Evolutionary conservation across 2,888 invertebrate genomes (phyloP), one percentile per base, ranked within the genome.

Genomic region (Synergus gifuensis): DNA sequence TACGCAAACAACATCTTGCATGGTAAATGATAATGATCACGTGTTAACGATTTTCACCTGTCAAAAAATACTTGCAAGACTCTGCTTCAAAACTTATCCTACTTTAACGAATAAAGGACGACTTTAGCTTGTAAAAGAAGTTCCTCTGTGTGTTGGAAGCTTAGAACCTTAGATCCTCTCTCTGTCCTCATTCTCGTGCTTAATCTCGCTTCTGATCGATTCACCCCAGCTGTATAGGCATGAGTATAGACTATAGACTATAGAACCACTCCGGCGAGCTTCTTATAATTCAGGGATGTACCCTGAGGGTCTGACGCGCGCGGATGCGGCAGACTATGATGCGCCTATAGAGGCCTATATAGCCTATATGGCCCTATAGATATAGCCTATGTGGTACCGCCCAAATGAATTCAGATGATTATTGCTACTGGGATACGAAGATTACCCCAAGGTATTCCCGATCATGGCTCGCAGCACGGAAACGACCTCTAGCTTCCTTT

Each of bases 21-120:
- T 54, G 36, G 49, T 54, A 73, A 49, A 73, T 73, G 77, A 83
- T 83, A 78, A 60, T 69, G 79, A 81, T 81, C 79, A 77, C 66
- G 67, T 76, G 76, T 79, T 73, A 77, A 79, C 78, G 60, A 82
- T 81, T 83, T 82, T 81, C 81, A 83, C 78, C 76, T 76, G 82
- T 40, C 49, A 66, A 78, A 40, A 67, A 77, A 78, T 77, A 66
- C 54, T 60, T 49, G 46, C 62, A 63, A 40, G 66, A 18, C 40
- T 79, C n/a, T 40, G 16, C 4, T 40, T 66, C 8, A 66, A n/a
- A 66, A n/a, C 36, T 40, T 40, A 9, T n/a, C 16, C 28, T 28
- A 28, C 28, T 28, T 28, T 28, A 28, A 2, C 3, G 3, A 28
- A 3, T 28, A 28, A 28, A 28, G 28, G 28, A 2, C 28, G 28